phyloP scores from a whole-genome alignment of 1,140 invertebrate genomes.

The Arctopsyche grandis region DNA sequence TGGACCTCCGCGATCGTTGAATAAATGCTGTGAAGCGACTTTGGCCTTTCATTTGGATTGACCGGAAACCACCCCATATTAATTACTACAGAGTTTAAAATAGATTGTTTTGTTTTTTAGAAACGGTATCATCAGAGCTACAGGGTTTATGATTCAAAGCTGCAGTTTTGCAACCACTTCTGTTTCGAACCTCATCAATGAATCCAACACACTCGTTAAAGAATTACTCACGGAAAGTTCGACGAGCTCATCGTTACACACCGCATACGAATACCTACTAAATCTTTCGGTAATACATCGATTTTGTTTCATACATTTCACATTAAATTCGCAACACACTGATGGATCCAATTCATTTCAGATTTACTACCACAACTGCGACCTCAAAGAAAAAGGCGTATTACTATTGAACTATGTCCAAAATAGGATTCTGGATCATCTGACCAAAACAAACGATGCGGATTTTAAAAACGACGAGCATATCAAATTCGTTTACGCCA shows the following conservation, averaged over 20 bases:
- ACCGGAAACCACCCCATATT: too few relatives aligned
- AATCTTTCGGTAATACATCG: conserved; percentile 49
- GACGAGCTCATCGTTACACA: conserved; percentile 34
- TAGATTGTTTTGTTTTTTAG: too few relatives aligned
- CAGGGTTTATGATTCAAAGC: conserved; percentile 47
- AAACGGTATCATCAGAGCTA: conserved; percentile 32
- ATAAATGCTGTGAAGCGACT: too few relatives aligned
- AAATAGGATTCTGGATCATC: conserved; percentile 39
- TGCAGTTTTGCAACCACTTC: neutral
- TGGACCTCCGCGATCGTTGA: too few relatives aligned
- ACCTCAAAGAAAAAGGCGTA: conserved; percentile 35
- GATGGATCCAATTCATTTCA: conserved; percentile 7
- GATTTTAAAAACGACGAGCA: conserved; percentile 33
- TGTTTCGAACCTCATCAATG: conserved; percentile 29
- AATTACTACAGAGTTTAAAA: too few relatives aligned
- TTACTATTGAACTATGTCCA: conserved; percentile 42
- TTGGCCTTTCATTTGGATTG: neutral
- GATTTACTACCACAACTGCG: conserved; percentile 47
- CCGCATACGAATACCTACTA: conserved; percentile 44
- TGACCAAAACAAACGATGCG: neutral
- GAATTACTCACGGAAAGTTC: conserved; percentile 38
- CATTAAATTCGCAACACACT: too few relatives aligned
- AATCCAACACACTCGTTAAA: conserved; percentile 35
- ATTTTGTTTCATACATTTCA: too few relatives aligned
- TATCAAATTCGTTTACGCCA: conserved; percentile 44